Conservation (phyloP, 2,797 vertebrate genomes). For the Adrianichthys oophorus region DNA sequence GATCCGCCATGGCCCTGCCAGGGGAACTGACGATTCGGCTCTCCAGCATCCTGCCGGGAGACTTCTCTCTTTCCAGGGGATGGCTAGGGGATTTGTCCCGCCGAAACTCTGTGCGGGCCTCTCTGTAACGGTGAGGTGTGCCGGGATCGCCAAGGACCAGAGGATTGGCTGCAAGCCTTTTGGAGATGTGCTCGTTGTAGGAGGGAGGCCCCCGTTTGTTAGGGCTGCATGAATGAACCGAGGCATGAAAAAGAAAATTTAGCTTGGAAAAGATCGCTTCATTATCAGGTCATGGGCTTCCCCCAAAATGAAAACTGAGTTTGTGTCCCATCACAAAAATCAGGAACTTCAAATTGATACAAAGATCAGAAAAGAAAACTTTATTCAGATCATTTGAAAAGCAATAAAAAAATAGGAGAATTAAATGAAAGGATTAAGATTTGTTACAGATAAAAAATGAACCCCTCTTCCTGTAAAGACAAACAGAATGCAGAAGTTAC, state of each 20-base stretch:
- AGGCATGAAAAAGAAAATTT: constrained; percentile 21
- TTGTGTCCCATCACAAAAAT: not conserved
- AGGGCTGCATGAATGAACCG: constrained; percentile 79
- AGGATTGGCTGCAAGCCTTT: constrained; percentile 91
- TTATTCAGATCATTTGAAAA: constrained; percentile 57
- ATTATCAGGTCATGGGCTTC: constrained; percentile 17
- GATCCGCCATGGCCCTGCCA: constrained; percentile 86
- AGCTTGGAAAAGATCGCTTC: not conserved
- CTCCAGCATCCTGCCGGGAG: constrained; percentile 88
- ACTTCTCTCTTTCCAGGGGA: constrained; percentile 93
- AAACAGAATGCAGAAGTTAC: constrained; percentile 50
- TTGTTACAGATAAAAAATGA: constrained; percentile 78
- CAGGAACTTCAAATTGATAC: constrained; percentile 15
- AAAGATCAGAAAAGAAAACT: constrained; percentile 39
- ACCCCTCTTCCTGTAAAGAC: constrained; percentile 75
- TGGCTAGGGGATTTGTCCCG: constrained; percentile 92
- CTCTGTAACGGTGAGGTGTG: constrained; percentile 94
- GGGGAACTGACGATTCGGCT: constrained; percentile 88
- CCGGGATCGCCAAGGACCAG: constrained; percentile 88
- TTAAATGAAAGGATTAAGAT: constrained; percentile 43
- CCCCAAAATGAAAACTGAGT: constrained; percentile 6
- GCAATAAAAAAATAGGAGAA: not conserved
- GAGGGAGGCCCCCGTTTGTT: constrained; percentile 97
- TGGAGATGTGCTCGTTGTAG: constrained; percentile 99
- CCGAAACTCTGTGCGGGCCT: constrained; percentile 92